These are phyloP conservation scores for Scleropages formosus DNA, from an alignment of 2,797 vertebrate genomes.

Conservation along the genomic window DNA sequence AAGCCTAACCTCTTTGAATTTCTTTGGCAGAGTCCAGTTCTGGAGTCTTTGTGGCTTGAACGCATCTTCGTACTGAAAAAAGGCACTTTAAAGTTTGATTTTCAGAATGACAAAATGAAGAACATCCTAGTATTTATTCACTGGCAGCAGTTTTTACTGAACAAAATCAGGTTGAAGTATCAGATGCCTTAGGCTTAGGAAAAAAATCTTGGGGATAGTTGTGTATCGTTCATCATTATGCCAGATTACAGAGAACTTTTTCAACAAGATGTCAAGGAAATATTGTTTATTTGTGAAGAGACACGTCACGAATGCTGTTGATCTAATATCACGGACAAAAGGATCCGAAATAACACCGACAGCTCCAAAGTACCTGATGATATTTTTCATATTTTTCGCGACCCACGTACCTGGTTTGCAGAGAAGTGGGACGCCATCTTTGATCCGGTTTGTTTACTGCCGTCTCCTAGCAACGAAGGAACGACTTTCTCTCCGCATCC, in stretches of 20 bases:
- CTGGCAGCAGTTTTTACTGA: too few relatives aligned
- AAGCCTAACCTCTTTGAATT: slow-evolving; percentile 66
- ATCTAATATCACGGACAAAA: too few relatives aligned
- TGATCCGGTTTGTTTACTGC: slow-evolving; percentile 26
- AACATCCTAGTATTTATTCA: neutral
- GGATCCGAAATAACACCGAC: too few relatives aligned
- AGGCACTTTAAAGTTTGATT: neutral
- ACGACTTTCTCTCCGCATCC: neutral
- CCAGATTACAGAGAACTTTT: neutral
- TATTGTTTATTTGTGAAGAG: too few relatives aligned
- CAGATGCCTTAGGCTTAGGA: too few relatives aligned
- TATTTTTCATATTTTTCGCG: too few relatives aligned
- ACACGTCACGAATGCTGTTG: too few relatives aligned
- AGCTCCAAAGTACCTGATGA: too few relatives aligned
- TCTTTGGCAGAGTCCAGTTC: slow-evolving; percentile 72
- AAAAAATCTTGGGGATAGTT: too few relatives aligned
- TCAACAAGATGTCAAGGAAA: neutral
- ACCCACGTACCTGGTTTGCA: slow-evolving; percentile 63
- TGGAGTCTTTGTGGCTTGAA: slow-evolving; percentile 69
- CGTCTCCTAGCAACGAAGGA: slow-evolving; percentile 48
- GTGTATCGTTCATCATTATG: neutral
- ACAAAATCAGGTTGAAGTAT: neutral
- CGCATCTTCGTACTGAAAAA: slow-evolving; percentile 70
- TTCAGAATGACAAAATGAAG: neutral
- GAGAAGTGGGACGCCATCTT: slow-evolving; percentile 65